Conservation (phyloP, 1,140 invertebrate species). For the Rhyacophila brunnea region DNA sequence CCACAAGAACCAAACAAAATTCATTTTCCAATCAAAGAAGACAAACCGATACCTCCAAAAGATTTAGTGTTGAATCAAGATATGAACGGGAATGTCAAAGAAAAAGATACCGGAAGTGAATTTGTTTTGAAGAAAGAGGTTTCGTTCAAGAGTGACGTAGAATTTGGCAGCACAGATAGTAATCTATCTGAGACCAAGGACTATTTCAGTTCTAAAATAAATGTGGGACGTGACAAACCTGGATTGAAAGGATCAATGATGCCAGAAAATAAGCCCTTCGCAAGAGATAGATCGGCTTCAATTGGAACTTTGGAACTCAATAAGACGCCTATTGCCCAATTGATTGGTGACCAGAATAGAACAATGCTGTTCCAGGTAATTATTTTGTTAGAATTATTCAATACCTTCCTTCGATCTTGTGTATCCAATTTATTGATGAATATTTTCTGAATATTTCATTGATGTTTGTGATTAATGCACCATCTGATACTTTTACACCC, state of each 20-base stretch:
- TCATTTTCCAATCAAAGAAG: too few species aligned
- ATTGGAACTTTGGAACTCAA: constrained; percentile 57
- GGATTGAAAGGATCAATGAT: constrained; percentile 23
- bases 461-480: too few species aligned
- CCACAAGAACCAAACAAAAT: too few species aligned
- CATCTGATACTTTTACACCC: too few species aligned
- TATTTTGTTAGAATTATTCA: constrained; percentile 1
- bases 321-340: constrained; percentile 47
- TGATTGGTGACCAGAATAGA: constrained; percentile 74
- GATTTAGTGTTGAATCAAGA: too few species aligned
- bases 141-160: not conserved
- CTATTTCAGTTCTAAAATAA: constrained; percentile 27
- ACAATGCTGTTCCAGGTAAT: constrained; percentile 88
- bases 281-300: constrained; percentile 58
- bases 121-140: not conserved
- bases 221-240: constrained; percentile 1
- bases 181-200: constrained; percentile 11
- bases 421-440: too few species aligned
- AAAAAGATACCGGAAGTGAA: not conserved
- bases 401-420: too few species aligned
- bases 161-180: constrained; percentile 7
- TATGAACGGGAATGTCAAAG: too few species aligned
- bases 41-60: too few species aligned
- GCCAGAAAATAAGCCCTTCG: constrained; percentile 48
- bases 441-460: too few species aligned